A percentile compares a stretch with the other conserved stretches of the same genome.
phyloP scores from a whole-genome alignment of 53 echinoderm and acorn worm genomes.

The Antedon mediterranea region DNA sequence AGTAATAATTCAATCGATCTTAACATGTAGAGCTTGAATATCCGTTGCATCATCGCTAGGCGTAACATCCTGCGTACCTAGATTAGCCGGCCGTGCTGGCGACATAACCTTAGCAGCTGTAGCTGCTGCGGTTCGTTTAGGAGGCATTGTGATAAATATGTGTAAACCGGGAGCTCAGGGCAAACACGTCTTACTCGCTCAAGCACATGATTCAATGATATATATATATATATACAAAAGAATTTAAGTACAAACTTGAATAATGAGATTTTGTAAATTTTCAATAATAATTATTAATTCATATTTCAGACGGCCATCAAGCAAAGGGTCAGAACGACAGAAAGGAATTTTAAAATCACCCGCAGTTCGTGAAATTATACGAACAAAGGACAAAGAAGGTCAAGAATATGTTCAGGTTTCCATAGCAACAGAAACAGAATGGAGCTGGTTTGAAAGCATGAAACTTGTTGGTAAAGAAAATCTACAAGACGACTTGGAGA shows the following conservation, averaged over 20 bases:
- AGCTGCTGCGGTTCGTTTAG: too few relatives aligned
- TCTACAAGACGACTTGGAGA: not conserved
- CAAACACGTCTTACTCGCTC: too few relatives aligned
- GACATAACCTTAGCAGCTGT: too few relatives aligned
- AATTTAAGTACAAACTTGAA: not conserved
- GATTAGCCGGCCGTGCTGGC: too few relatives aligned
- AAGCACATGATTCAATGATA: too few relatives aligned
- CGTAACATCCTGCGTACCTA: too few relatives aligned
- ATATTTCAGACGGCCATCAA: slow-evolving; percentile 8
- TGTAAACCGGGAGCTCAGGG: too few relatives aligned
- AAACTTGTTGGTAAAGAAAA: slow-evolving; percentile 52
- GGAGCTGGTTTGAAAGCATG: slow-evolving; percentile 94
- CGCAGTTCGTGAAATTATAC: slow-evolving; percentile 45
- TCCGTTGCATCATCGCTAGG: too few relatives aligned
- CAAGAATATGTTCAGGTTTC: slow-evolving; percentile 55
- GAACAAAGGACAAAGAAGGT: slow-evolving; percentile 29
- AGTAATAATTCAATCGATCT: not conserved
- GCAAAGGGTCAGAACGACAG: slow-evolving; percentile 1
- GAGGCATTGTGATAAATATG: too few relatives aligned
- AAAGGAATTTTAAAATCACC: slow-evolving; percentile 27
- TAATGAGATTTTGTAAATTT: too few relatives aligned
- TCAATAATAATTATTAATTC: not conserved
- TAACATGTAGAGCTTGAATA: not conserved
- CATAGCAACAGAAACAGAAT: slow-evolving; percentile 92
- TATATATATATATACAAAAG: too few relatives aligned